phyloP scores from a whole-genome alignment of 1,140 invertebrate genomes.

The Dreissena polymorpha region DNA sequence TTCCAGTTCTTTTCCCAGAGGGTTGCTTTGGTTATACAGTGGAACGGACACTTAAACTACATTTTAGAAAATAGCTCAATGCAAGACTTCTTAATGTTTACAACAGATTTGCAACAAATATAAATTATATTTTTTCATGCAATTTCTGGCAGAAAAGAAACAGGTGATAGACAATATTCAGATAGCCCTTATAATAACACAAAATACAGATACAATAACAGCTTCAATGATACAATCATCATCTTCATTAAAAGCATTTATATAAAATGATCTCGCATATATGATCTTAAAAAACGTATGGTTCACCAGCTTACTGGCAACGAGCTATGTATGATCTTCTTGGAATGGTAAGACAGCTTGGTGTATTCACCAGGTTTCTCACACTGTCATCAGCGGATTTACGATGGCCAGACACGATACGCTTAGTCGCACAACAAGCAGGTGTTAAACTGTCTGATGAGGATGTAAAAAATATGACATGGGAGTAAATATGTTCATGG shows the following conservation, averaged over 20 bases:
- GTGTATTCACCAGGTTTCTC: conserved; percentile 19
- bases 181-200: conserved; percentile 5
- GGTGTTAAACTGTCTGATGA: conserved; percentile 5
- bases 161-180: conserved; percentile 24
- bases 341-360: conserved; percentile 13
- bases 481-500: conserved; percentile 6
- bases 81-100: no score
- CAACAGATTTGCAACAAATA: no score
- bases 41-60: no score
- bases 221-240: conserved; percentile 8
- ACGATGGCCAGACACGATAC: conserved; percentile 22
- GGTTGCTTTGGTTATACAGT: no score
- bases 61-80: no score
- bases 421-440: conserved; percentile 9
- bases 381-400: conserved; percentile 28
- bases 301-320: conserved; percentile 37
- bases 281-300: conserved; percentile 19
- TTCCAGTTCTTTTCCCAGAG: no score
- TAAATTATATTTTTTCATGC: no score
- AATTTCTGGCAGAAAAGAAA: conserved; percentile 21
- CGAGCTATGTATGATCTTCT: conserved; percentile 17
- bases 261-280: conserved; percentile 14
- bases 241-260: conserved; percentile 12
- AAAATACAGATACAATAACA: background rate
- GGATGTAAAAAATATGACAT: conserved; percentile 6